phyloP scores from a whole-genome alignment of 1,140 invertebrate species.

The Drosophila ogumai region DNA sequence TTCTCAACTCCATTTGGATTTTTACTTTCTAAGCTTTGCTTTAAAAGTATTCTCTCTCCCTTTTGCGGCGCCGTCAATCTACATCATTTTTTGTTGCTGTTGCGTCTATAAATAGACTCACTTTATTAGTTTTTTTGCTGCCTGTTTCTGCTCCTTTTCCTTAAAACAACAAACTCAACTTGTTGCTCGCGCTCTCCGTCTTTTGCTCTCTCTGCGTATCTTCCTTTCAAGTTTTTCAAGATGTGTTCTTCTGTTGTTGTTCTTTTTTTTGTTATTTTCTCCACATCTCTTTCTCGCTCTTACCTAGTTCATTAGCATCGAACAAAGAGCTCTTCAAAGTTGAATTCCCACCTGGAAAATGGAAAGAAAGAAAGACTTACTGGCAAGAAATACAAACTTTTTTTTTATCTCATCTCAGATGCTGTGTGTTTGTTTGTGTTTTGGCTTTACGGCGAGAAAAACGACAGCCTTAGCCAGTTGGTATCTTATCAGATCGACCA shows the following conservation, averaged over 20 bases:
- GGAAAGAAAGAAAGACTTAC: slow-evolving; percentile 13
- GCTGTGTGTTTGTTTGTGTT: slow-evolving; percentile 16
- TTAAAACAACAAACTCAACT: slow-evolving; percentile 24
- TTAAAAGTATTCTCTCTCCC: slow-evolving; percentile 11
- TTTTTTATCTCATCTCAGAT: slow-evolving; percentile 16
- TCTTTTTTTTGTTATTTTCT: slow-evolving; percentile 2
- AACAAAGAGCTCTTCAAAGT: slow-evolving; percentile 36
- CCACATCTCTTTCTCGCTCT: slow-evolving; percentile 4
- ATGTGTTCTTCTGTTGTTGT: slow-evolving; percentile 13
- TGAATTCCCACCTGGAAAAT: slow-evolving; percentile 27
- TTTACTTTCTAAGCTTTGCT: slow-evolving; percentile 42
- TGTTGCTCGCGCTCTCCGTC: slow-evolving; percentile 4
- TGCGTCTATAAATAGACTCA: slow-evolving; percentile 37
- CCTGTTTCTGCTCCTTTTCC: slow-evolving; percentile 6
- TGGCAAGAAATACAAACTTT: slow-evolving; percentile 14
- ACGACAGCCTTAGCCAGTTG: neutral
- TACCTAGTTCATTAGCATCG: slow-evolving; percentile 39
- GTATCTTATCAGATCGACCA: slow-evolving; percentile 30
- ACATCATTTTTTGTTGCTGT: slow-evolving; percentile 1
- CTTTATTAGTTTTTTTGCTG: slow-evolving; percentile 34
- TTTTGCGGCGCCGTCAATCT: slow-evolving; percentile 15
- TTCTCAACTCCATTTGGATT: slow-evolving; percentile 5
- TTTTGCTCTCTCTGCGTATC: neutral
- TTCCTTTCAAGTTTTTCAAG: slow-evolving; percentile 10
- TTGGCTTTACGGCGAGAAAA: slow-evolving; percentile 8